Conservation (phyloP, 2,113 vertebrate species). For the Hippocampus comes region DNA sequence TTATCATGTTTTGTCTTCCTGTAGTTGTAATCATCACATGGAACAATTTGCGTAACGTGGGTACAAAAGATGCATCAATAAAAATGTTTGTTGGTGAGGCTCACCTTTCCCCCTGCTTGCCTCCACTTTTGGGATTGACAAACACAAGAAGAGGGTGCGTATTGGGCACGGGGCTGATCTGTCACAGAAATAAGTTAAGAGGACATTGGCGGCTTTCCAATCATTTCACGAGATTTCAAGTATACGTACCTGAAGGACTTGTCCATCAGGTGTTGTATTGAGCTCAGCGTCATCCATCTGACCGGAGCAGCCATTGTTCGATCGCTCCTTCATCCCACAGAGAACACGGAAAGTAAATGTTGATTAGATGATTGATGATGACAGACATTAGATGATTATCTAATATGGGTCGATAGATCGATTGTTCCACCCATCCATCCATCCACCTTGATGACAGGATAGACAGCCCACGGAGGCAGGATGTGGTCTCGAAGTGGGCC, state of each 20-base stretch:
- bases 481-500: conserved; percentile 84
- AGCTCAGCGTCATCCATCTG: conserved; percentile 69
- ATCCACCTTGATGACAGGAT: conserved; percentile 84
- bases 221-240: not conserved
- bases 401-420: not conserved
- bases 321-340: conserved; percentile 69
- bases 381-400: too few relatives aligned
- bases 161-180: conserved; percentile 79
- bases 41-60: too few relatives aligned
- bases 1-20: not conserved
- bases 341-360: conserved; percentile 15
- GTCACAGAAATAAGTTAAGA: conserved; percentile 2
- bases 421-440: not conserved
- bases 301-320: conserved; percentile 62
- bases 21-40: too few relatives aligned
- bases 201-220: not conserved
- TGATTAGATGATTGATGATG: too few relatives aligned
- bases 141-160: conserved; percentile 89
- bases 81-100: conserved; percentile 9
- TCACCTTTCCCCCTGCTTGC: conserved; percentile 90
- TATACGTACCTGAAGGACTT: conserved; percentile 79
- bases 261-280: conserved; percentile 79
- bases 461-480: conserved; percentile 88
- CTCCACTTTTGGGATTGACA: conserved; percentile 90
- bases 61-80: not conserved